Evolutionary conservation across 1,140 invertebrate genomes (phyloP).

Genomic region (Anagrus nilaparvatae): DNA sequence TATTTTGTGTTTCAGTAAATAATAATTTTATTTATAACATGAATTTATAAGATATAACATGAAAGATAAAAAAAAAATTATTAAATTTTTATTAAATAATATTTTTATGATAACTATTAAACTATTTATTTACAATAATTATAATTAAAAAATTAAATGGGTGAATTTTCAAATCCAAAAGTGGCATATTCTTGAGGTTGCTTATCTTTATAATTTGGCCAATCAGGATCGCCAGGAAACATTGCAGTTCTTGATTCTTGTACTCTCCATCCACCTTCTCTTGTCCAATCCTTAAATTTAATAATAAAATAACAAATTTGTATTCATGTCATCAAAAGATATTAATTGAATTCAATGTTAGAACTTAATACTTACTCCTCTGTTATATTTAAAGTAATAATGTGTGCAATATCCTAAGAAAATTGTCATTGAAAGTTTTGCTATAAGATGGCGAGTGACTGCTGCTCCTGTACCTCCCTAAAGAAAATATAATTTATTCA

Average conservation of each 20-base stretch:
- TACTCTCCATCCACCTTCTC: slow-evolving; percentile 56
- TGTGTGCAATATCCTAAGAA: slow-evolving; percentile 41
- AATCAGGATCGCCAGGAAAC: slow-evolving; percentile 55
- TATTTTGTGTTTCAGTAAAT: too few relatives aligned
- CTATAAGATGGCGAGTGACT: slow-evolving; percentile 49
- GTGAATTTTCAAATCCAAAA: slow-evolving; percentile 55
- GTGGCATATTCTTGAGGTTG: slow-evolving; percentile 53
- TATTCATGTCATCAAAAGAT: too few relatives aligned
- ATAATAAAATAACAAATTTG: slow-evolving; percentile 12
- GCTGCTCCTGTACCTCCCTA: slow-evolving; percentile 47
- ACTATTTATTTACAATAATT: slow-evolving; percentile 5
- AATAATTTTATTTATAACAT: too few relatives aligned
- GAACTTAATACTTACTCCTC: slow-evolving; percentile 48
- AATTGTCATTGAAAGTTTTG: slow-evolving; percentile 48
- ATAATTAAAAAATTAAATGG: slow-evolving; percentile 33
- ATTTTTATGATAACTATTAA: slow-evolving; percentile 11
- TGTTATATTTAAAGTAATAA: slow-evolving; percentile 74
- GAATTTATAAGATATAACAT: too few relatives aligned
- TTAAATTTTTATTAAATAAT: slow-evolving; percentile 2
- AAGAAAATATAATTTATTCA: slow-evolving; percentile 19
- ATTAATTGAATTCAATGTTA: not conserved
- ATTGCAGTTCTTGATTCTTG: slow-evolving; percentile 40
- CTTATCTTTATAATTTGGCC: slow-evolving; percentile 47
- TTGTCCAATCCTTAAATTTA: slow-evolving; percentile 53
- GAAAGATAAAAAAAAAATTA: slow-evolving; percentile 3